These are phyloP conservation scores for Pilophorus perplexus DNA, from an alignment of 2,888 invertebrate genomes.

Conservation along the genomic window DNA sequence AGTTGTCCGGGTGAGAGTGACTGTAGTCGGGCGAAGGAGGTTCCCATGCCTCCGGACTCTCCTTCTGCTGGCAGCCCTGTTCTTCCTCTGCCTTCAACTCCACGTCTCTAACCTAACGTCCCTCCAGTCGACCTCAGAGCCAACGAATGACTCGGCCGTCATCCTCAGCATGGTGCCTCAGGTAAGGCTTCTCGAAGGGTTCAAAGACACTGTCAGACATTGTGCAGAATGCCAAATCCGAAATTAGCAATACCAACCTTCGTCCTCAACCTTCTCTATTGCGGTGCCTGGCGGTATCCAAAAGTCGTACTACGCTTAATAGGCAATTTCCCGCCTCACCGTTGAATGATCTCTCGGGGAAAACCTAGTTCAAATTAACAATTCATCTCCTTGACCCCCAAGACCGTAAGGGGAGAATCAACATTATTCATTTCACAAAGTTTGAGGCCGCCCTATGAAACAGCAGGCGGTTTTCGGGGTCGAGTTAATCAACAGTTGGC, in stretches of 20 bases:
- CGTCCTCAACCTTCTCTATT: no score
- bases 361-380: no score
- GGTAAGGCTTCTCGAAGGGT: conserved; percentile 52
- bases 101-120: conserved; percentile 59
- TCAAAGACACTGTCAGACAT: neutral
- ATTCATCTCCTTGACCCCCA: no score
- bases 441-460: neutral
- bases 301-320: no score
- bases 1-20: conserved; percentile 46
- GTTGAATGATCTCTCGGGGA: no score
- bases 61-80: conserved; percentile 57
- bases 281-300: no score
- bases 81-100: conserved; percentile 64
- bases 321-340: no score
- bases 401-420: neutral
- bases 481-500: conserved; percentile 9
- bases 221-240: neutral
- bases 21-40: conserved; percentile 44
- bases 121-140: conserved; percentile 45
- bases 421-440: neutral
- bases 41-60: conserved; percentile 53
- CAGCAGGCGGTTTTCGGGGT: no score
- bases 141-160: conserved; percentile 69
- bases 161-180: conserved; percentile 78
- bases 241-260: no score